Conservation (phyloP, 1,140 invertebrate species). For the Penaeus japonicus region DNA sequence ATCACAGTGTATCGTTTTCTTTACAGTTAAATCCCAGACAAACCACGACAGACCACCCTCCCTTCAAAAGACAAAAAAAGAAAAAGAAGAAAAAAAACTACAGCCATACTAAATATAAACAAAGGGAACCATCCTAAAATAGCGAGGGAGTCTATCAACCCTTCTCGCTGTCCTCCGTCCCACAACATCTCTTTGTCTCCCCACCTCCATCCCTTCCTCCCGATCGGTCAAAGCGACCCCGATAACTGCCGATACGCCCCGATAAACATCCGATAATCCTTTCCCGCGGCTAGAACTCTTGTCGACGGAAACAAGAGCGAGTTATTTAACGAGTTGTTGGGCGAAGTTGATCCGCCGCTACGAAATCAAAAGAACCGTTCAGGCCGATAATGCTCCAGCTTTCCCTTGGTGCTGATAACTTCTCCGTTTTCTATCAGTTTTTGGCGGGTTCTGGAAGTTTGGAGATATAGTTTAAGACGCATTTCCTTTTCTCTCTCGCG, state of each 20-base stretch:
- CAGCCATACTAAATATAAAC: too few species aligned
- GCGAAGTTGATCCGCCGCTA: constrained; percentile 39
- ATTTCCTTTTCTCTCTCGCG: too few species aligned
- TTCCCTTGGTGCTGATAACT: constrained; percentile 34
- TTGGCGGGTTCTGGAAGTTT: background rate
- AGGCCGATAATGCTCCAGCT: constrained; percentile 34
- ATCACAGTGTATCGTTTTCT: too few species aligned
- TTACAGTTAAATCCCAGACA: too few species aligned
- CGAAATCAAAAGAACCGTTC: constrained; percentile 38
- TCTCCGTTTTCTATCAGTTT: constrained; percentile 42
- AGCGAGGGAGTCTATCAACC: too few species aligned
- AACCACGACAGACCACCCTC: too few species aligned
- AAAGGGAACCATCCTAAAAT: too few species aligned
- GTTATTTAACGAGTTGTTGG: constrained; percentile 49
- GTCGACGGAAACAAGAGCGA: constrained; percentile 43
- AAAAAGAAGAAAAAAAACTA: too few species aligned
- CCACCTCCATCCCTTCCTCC: background rate
- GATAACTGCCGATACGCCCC: constrained; percentile 50
- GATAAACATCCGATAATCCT: constrained; percentile 52
- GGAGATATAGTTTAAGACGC: too few species aligned
- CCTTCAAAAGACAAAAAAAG: too few species aligned
- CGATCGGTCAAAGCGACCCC: background rate
- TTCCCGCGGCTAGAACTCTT: constrained; percentile 41
- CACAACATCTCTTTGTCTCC: too few species aligned
- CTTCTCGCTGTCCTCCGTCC: too few species aligned